phyloP scores from a whole-genome alignment of 2,113 vertebrate genomes.

The Regulus satrapa region DNA sequence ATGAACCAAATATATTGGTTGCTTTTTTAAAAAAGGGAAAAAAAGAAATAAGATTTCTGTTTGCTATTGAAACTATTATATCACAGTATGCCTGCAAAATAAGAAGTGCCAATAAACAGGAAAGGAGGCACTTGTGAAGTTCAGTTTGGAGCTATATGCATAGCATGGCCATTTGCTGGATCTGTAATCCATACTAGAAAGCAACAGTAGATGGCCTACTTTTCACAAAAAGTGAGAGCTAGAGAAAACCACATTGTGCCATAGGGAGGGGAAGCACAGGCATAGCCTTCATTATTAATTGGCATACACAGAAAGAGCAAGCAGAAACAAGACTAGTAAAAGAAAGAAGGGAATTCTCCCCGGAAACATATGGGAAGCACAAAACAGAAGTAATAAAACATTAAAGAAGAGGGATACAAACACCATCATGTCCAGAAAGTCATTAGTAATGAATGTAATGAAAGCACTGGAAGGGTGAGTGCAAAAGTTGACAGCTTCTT shows the following conservation, averaged over 20 bases:
- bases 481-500: slow-evolving; percentile 50
- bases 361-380: slow-evolving; percentile 48
- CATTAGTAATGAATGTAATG: slow-evolving; percentile 30
- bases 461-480: slow-evolving; percentile 62
- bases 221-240: slow-evolving; percentile 70
- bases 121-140: background rate
- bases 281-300: slow-evolving; percentile 49
- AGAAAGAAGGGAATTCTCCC: slow-evolving; percentile 43
- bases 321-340: slow-evolving; percentile 41
- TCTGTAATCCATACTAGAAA: slow-evolving; percentile 67
- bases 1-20: background rate
- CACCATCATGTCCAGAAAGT: slow-evolving; percentile 29
- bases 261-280: slow-evolving; percentile 17
- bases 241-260: slow-evolving; percentile 1
- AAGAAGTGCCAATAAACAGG: background rate
- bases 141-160: background rate
- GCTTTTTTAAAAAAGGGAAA: background rate
- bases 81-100: background rate
- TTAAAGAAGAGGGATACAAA: slow-evolving; percentile 43
- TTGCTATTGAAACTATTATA: background rate
- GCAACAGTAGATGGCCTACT: slow-evolving; percentile 78
- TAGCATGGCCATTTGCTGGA: background rate
- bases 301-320: background rate
- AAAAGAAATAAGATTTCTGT: background rate
- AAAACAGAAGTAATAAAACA: slow-evolving; percentile 50